A percentile compares a stretch with the other conserved stretches of the same genome.
Conservation (phyloP, 2,113 vertebrate genomes). For the Clarias gariepinus region DNA sequence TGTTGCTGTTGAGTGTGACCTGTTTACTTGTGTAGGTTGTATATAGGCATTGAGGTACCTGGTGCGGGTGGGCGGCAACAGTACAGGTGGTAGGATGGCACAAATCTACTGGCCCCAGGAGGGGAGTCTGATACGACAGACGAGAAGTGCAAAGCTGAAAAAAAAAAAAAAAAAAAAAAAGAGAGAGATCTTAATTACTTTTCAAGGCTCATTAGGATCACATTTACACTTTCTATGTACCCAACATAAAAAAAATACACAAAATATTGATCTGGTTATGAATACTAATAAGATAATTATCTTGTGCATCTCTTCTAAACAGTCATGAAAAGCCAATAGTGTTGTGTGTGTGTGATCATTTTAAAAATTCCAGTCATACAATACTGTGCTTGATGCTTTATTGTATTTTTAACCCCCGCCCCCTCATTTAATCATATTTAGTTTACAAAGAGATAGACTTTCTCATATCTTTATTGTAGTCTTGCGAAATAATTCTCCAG, state of each 20-base stretch:
- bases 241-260: background rate
- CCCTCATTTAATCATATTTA: too few relatives aligned
- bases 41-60: conserved; percentile 73
- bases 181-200: conserved; percentile 30
- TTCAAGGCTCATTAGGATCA: background rate
- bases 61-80: conserved; percentile 80
- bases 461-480: too few relatives aligned
- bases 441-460: too few relatives aligned
- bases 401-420: too few relatives aligned
- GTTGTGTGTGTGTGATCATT: too few relatives aligned
- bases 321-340: background rate
- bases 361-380: too few relatives aligned
- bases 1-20: too few relatives aligned
- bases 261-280: background rate
- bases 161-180: conserved; percentile 67
- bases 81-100: conserved; percentile 81
- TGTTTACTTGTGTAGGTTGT: background rate
- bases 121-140: conserved; percentile 87
- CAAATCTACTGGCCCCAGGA: conserved; percentile 82
- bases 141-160: conserved; percentile 90
- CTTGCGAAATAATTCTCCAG: too few relatives aligned
- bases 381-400: too few relatives aligned
- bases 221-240: background rate
- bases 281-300: background rate
- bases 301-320: background rate